phyloP scores from a whole-genome alignment of 2,888 invertebrate species.

The Diabrotica balteata region DNA sequence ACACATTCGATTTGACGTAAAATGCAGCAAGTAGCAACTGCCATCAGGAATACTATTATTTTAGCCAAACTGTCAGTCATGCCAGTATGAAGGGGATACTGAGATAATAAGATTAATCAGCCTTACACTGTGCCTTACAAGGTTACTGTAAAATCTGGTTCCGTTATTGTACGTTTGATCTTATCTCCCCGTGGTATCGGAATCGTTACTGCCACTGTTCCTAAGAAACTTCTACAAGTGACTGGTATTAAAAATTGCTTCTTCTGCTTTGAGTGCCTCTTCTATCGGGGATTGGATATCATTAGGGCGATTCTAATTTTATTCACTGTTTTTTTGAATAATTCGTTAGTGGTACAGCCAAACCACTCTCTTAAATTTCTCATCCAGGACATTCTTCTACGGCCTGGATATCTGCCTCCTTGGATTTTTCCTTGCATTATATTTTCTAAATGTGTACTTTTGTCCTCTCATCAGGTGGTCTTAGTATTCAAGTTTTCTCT shows the following conservation, averaged over 20 bases:
- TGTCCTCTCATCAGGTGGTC: too few species aligned
- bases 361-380: too few species aligned
- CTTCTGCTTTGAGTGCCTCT: too few species aligned
- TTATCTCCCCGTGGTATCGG: constrained; percentile 99
- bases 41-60: constrained; percentile 98
- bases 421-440: too few species aligned
- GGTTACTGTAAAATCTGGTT: constrained; percentile 99
- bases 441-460: too few species aligned
- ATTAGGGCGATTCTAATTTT: too few species aligned
- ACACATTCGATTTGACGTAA: constrained; percentile 98
- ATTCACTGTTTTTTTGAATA: too few species aligned
- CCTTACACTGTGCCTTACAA: constrained; percentile 99
- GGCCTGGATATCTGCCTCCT: too few species aligned
- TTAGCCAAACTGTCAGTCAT: constrained; percentile 97
- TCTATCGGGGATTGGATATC: too few species aligned
- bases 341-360: too few species aligned
- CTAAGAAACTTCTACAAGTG: constrained; percentile 98
- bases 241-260: constrained; percentile 99
- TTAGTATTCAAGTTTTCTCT: too few species aligned
- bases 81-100: constrained; percentile 97
- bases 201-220: constrained; percentile 98
- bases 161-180: constrained; percentile 95
- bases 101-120: constrained; percentile 99
- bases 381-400: too few species aligned
- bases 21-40: constrained; percentile 99